Evolutionary conservation across 2,113 vertebrate genomes (phyloP), one percentile per base, ranked within the genome.

Genomic region (Dasyornis broadbenti): DNA sequence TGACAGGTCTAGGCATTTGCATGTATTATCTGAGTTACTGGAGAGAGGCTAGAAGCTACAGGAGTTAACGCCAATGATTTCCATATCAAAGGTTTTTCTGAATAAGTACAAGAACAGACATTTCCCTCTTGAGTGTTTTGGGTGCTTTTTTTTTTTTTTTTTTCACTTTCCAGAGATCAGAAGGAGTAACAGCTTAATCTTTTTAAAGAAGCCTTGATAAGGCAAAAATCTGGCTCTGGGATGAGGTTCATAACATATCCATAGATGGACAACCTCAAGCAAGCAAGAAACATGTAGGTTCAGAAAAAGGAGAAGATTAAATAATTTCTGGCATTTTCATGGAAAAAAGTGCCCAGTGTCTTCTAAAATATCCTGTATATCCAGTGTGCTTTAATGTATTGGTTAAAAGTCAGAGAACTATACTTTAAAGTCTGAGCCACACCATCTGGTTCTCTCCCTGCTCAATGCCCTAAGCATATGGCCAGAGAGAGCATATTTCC

Each of bases 391-490:
- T 65, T 92, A 78, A 84, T 49, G 54, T 71, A 78, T 84, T 4
- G 1, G 64, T 59, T 89, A 76, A 87, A 92, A 86, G 79, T 72
- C 27, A 0, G 49, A 86, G 63, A 90, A 77, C 24, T 86, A 31
- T 63, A 53, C 52, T 92, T 94, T 42, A 78, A 89, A 96, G 57
- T 72, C 85, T 86, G 81, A 95, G 60, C 56, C 71, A 82, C n/a
- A 47, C 87, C 92, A 95, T 93, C 95, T 96, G 95, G 47, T 90
- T 92, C 42, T 92, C 57, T 84, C 65, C 31, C 65, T 88, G 64
- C 50, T 78, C 69, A 77, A 49, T 96, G 80, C 83, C 87, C 87
- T 70, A 90, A 96, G 72, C 94, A 93, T 94, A 94, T 92, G 89
- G 79, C 73, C 91, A 88, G 53, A 90, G 52, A 90, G 75, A 92